These are phyloP conservation scores for Phania funesta DNA, from an alignment of 2,888 invertebrate species.

Conservation along the genomic window DNA sequence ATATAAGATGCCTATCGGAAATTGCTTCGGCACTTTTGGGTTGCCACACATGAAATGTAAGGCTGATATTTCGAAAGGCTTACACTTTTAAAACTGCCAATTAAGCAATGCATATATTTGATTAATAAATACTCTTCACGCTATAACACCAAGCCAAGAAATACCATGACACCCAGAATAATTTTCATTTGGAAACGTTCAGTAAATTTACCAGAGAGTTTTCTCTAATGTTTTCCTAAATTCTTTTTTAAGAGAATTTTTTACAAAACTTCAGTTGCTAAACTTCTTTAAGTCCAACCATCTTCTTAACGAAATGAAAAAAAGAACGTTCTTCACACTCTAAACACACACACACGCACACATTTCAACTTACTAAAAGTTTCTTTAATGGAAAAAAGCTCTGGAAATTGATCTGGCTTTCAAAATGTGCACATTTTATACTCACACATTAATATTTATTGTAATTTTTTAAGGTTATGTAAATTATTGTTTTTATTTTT, in stretches of 20 bases:
- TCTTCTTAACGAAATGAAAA: slow-evolving; percentile 38
- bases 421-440: slow-evolving; percentile 6
- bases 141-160: not conserved
- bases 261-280: slow-evolving; percentile 36
- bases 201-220: slow-evolving; percentile 15
- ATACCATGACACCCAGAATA: not conserved
- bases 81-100: slow-evolving; percentile 50
- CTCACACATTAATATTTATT: slow-evolving; percentile 58
- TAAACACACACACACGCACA: slow-evolving; percentile 30
- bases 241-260: slow-evolving; percentile 61
- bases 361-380: not conserved
- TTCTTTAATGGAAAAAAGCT: slow-evolving; percentile 8
- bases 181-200: not conserved
- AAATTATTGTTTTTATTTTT: slow-evolving; percentile 48
- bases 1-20: too few species aligned
- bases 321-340: slow-evolving; percentile 50
- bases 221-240: slow-evolving; percentile 52
- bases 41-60: not conserved
- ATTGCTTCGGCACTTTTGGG: not conserved
- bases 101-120: slow-evolving; percentile 24
- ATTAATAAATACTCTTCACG: slow-evolving; percentile 22
- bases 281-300: slow-evolving; percentile 4
- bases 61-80: not conserved
- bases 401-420: not conserved
- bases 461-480: slow-evolving; percentile 69